Evolutionary conservation across 2,797 vertebrate species (phyloP), one percentile per base, ranked within the genome.

Genomic region (Buphagus erythrorhynchus): DNA sequence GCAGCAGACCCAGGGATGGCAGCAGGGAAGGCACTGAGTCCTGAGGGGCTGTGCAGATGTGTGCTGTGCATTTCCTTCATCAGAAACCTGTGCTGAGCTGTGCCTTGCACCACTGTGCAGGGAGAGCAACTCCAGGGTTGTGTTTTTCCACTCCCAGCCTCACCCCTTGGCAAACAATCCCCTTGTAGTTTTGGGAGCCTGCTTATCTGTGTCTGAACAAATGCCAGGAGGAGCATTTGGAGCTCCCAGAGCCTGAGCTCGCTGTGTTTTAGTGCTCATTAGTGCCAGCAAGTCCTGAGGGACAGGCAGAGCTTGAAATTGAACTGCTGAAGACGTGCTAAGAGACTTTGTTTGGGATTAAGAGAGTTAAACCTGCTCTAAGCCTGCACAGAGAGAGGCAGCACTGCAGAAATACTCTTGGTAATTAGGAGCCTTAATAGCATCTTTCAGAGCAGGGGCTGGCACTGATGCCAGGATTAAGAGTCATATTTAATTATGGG

Each of bases 271-370:
- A 88, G 76, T 65, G 76, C 88, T 96, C 91, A 90, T 93, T 93
- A 95, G 90, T 43, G 52, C 73, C 62, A 48, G 66, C 74, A 55
- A 71, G 80, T 82, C 85, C 94, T 88, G 79, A 74, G 87, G 93
- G 90, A 93, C 90, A 14, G 86, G 91, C 95, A 91, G 91, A 91
- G 93, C 96, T 95, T 69, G 96, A 76, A 95, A 91, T n/a, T 67
- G 82, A 92, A 86, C 88, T 86, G 24, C 69, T 90, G 89, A 55
- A 67, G 94, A 89, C 3, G 26, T 49, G 79, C 91, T 67, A 88
- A 95, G 91, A 96, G 94, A 95, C 76, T 93, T 95, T 81, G 69
- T 88, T 93, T 86, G 69, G 95, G 95, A 97, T 96, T 96, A 96
- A 86, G 95, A 94, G 93, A 93, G 85, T 82, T 95, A 97, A 97